Conservation (phyloP, 2,888 invertebrate genomes). For the Muscina levida region DNA sequence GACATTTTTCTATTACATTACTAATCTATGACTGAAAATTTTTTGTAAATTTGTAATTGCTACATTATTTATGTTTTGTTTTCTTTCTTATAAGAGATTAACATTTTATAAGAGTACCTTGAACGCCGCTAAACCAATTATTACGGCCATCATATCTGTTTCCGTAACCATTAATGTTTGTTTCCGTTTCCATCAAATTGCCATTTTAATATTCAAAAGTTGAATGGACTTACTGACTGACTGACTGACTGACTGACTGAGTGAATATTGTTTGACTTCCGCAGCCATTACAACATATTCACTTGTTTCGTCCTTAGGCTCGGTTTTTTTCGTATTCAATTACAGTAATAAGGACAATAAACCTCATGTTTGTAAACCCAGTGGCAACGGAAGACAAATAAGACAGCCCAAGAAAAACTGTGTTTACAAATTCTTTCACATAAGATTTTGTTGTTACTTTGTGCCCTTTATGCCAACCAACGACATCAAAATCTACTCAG, state of each 20-base stretch:
- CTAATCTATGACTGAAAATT: too few relatives aligned
- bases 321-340: neutral
- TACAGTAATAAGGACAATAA: constrained; percentile 24
- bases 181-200: constrained; percentile 49
- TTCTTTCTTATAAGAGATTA: too few relatives aligned
- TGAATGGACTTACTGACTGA: constrained; percentile 43
- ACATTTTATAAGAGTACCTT: too few relatives aligned
- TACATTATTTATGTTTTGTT: too few relatives aligned
- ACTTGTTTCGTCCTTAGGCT: too few relatives aligned
- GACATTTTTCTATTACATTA: too few relatives aligned
- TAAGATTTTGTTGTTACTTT: too few relatives aligned
- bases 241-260: too few relatives aligned
- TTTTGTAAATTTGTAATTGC: too few relatives aligned
- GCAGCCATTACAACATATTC: too few relatives aligned
- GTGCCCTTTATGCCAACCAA: neutral
- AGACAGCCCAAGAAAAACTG: constrained; percentile 11
- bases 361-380: constrained; percentile 54
- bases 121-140: too few relatives aligned
- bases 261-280: too few relatives aligned
- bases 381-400: neutral
- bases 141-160: constrained; percentile 16
- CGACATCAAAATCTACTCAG: neutral
- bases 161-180: constrained; percentile 32
- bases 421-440: constrained; percentile 33
- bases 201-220: constrained; percentile 36